Conservation (phyloP, 2,113 vertebrate genomes). For the Athene cunicularia region DNA sequence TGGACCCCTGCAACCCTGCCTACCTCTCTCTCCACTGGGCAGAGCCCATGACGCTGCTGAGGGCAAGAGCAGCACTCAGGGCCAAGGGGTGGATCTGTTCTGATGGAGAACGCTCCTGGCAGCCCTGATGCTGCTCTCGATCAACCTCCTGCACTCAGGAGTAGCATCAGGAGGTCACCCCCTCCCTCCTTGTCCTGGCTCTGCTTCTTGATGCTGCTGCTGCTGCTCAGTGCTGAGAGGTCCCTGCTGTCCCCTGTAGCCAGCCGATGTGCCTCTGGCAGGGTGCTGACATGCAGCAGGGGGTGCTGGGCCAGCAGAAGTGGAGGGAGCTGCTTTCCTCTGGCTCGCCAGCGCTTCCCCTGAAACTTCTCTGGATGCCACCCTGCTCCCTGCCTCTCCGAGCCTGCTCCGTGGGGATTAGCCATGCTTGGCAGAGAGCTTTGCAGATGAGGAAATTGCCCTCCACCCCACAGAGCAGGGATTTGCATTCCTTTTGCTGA, state of each 20-base stretch:
- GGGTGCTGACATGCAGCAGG: background rate
- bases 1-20: background rate
- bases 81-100: background rate
- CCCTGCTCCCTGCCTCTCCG: background rate
- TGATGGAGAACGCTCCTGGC: background rate
- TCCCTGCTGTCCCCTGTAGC: background rate
- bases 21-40: background rate
- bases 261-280: background rate
- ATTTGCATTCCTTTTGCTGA: background rate
- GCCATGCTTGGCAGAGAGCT: background rate
- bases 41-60: background rate
- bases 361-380: background rate
- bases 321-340: background rate
- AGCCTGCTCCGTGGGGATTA: background rate
- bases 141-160: background rate
- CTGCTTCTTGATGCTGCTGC: background rate
- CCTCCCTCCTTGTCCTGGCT: background rate
- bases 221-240: background rate
- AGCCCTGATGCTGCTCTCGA: background rate
- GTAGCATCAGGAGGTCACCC: background rate
- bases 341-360: accelerated
- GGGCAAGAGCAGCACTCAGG: background rate
- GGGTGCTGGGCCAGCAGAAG: background rate
- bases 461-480: accelerated
- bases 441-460: background rate